Conservation (phyloP, 2,888 invertebrate genomes). For the Crematogaster levior region DNA sequence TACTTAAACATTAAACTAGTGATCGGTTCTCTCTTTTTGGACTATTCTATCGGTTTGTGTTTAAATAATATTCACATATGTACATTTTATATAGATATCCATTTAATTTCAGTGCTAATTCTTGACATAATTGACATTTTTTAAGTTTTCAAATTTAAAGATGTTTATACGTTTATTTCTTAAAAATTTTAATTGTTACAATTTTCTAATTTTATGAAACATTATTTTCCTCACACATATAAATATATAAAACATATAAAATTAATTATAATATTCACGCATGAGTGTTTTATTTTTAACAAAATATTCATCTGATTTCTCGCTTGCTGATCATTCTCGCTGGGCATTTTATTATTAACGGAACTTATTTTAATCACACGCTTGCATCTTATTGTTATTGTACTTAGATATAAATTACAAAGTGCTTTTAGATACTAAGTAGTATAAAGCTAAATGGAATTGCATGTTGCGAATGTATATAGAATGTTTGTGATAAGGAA, state of each 20-base stretch:
- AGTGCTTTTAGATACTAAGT: not conserved
- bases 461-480: not conserved
- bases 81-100: not conserved
- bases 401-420: not conserved
- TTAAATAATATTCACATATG: not conserved
- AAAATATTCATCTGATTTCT: not conserved
- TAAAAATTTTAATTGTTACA: not conserved
- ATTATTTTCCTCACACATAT: not conserved
- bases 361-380: not conserved
- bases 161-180: not conserved
- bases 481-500: constrained; percentile 5
- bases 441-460: not conserved
- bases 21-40: not conserved
- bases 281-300: not conserved
- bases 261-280: not conserved
- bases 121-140: not conserved
- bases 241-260: not conserved
- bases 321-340: not conserved
- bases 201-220: not conserved
- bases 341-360: not conserved
- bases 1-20: not conserved
- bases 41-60: not conserved
- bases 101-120: not conserved
- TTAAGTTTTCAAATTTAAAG: not conserved
- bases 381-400: not conserved